Conservation (phyloP, 2,797 vertebrate genomes). For the Sebastes flavidus region DNA sequence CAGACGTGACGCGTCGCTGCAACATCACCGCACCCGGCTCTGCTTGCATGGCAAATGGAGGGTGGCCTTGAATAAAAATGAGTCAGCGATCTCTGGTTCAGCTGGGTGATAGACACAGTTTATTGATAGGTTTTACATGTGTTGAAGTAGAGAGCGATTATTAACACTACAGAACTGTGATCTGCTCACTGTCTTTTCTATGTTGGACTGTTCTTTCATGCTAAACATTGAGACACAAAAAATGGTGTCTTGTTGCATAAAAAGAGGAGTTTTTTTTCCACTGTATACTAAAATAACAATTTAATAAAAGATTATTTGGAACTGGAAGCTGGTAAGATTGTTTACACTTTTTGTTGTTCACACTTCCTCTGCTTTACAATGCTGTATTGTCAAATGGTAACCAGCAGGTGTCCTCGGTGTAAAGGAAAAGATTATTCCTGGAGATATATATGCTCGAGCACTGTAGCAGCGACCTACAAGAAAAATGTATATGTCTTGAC, state of each 20-base stretch:
- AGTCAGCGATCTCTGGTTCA: conserved; percentile 32
- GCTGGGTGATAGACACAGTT: background rate
- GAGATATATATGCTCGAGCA: no score
- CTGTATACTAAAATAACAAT: conserved; percentile 59
- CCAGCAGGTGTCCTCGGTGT: conserved; percentile 46
- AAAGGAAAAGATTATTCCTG: background rate
- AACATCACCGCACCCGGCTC: conserved; percentile 29
- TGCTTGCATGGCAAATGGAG: conserved; percentile 36
- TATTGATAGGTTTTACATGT: conserved; percentile 2
- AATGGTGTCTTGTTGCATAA: conserved; percentile 42
- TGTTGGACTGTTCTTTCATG: conserved; percentile 61
- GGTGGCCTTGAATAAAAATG: conserved; percentile 24
- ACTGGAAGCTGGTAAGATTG: conserved; percentile 19
- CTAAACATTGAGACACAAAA: conserved; percentile 53
- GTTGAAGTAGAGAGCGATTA: conserved; percentile 5
- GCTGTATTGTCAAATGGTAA: background rate
- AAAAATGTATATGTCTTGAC: background rate
- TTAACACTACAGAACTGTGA: conserved; percentile 70
- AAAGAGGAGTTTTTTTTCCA: conserved; percentile 24
- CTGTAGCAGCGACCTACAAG: no score
- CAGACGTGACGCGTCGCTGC: background rate
- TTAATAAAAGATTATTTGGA: conserved; percentile 76
- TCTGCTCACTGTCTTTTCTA: conserved; percentile 59
- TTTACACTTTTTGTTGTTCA: background rate
- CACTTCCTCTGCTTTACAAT: background rate